phyloP scores from a whole-genome alignment of 1,140 invertebrate genomes.

The Drosophila aff. region DNA sequence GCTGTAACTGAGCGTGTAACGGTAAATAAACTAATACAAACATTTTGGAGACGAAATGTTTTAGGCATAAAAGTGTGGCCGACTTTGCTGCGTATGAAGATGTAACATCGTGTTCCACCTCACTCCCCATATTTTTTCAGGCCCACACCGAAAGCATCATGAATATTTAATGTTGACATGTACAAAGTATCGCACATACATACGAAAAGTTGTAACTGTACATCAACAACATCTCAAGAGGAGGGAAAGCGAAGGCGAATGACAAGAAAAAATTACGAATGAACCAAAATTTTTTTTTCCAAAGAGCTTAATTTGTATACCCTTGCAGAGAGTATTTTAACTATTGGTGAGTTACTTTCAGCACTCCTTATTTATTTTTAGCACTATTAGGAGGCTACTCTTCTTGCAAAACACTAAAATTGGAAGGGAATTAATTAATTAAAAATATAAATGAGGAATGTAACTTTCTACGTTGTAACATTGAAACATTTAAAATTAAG shows the following conservation, averaged over 20 bases:
- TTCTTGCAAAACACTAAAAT: neutral
- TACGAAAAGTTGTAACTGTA: conserved; percentile 58
- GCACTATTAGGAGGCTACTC: neutral
- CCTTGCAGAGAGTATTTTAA: neutral
- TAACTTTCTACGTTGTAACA: too few species aligned
- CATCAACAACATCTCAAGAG: conserved; percentile 46
- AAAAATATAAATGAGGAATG: too few species aligned
- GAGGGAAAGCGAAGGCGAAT: conserved; percentile 49
- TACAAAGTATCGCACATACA: conserved; percentile 73
- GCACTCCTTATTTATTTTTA: neutral
- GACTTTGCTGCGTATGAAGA: conserved; percentile 75
- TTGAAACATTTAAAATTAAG: too few species aligned
- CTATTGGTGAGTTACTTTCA: neutral
- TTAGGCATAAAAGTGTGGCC: conserved; percentile 63
- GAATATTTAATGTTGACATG: conserved; percentile 82
- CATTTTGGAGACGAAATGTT: conserved; percentile 50
- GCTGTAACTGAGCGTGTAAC: conserved; percentile 77
- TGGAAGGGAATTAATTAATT: neutral
- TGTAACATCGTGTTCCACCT: conserved; percentile 56
- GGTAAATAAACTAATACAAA: conserved; percentile 79
- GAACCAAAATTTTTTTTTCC: conserved; percentile 48
- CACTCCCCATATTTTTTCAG: conserved; percentile 3
- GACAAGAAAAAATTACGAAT: conserved; percentile 73
- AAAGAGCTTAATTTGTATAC: conserved; percentile 43
- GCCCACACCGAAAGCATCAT: conserved; percentile 50